These are phyloP conservation scores for Oenanthe melanoleuca DNA, from an alignment of 2,113 vertebrate genomes.

Conservation along the genomic window DNA sequence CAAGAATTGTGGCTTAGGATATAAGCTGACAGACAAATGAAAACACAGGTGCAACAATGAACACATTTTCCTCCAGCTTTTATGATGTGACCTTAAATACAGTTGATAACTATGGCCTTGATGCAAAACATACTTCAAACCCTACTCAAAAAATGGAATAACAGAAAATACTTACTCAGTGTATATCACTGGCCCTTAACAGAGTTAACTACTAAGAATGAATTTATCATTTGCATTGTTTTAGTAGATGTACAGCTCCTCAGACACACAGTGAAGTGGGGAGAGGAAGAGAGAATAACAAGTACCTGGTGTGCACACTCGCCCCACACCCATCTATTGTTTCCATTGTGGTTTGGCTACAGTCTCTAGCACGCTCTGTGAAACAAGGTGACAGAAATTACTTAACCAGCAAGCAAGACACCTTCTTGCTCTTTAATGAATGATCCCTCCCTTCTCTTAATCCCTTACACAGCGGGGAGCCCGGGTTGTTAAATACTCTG, in stretches of 20 bases:
- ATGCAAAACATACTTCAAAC: not conserved
- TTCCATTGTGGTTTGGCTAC: not conserved
- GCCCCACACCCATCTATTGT: not conserved
- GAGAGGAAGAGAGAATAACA: not conserved
- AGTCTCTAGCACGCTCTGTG: not conserved
- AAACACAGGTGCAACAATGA: not conserved
- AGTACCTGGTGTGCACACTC: not conserved
- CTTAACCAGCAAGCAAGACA: not conserved
- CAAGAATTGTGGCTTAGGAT: not conserved
- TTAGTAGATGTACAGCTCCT: not conserved
- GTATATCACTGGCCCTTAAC: not conserved
- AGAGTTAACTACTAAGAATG: not conserved
- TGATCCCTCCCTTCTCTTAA: constrained; percentile 7
- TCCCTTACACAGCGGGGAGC: fast-evolving
- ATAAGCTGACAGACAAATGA: not conserved
- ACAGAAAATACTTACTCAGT: not conserved
- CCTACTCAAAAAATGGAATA: not conserved
- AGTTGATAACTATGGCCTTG: not conserved
- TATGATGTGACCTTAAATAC: not conserved
- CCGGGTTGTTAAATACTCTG: not conserved
- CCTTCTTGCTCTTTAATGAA: constrained; percentile 40
- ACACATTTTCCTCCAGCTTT: not conserved
- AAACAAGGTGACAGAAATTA: not conserved
- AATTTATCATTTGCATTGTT: not conserved
- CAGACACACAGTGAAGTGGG: not conserved